Conservation (phyloP, 2,888 invertebrate species). For the Hymenopus coronatus region DNA sequence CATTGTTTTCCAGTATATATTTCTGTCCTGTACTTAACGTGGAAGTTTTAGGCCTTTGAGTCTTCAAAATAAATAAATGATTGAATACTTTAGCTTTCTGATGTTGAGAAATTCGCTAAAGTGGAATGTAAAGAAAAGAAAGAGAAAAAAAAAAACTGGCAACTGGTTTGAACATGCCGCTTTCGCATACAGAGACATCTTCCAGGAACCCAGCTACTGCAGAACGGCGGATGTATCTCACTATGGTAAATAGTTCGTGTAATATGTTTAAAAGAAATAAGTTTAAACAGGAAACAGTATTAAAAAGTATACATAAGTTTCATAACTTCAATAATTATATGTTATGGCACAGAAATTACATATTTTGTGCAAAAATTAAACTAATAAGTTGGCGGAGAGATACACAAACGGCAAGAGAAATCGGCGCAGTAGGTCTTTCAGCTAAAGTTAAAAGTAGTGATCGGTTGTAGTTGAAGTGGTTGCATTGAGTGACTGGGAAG, state of each 20-base stretch:
- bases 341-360: not conserved
- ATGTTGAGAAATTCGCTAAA: too few relatives aligned
- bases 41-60: too few relatives aligned
- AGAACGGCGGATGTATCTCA: not conserved
- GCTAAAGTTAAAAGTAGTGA: conserved; percentile 32
- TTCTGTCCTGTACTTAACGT: too few relatives aligned
- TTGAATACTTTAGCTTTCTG: too few relatives aligned
- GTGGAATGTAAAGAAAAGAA: too few relatives aligned
- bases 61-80: too few relatives aligned
- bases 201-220: not conserved
- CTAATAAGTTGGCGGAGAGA: conserved; percentile 27
- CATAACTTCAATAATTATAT: not conserved
- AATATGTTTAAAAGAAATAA: not conserved
- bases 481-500: conserved; percentile 27
- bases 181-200: not conserved
- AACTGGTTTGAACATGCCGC: not conserved
- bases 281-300: not conserved
- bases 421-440: conserved; percentile 33
- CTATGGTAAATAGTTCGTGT: not conserved
- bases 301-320: not conserved
- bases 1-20: too few relatives aligned
- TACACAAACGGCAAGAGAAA: conserved; percentile 22
- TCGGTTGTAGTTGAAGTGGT: conserved; percentile 34
- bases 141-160: too few relatives aligned
- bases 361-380: not conserved